Percentiles rank a stretch among this genome's conserved stretches.
phyloP scores from a whole-genome alignment of 1,140 invertebrate genomes.

The Acromyrmex heyeri region DNA sequence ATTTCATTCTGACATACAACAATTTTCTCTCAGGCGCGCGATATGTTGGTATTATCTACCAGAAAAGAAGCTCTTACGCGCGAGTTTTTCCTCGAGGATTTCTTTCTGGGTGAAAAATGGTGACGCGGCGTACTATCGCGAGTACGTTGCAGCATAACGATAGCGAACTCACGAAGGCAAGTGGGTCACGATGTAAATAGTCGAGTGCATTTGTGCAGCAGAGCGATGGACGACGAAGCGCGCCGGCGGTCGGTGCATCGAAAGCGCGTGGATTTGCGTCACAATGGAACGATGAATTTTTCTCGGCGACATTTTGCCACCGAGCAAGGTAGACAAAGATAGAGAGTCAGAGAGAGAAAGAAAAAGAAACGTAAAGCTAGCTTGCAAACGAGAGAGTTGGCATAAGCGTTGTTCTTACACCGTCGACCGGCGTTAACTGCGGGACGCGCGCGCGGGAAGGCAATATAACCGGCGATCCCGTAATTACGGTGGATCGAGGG shows the following conservation, averaged over 20 bases:
- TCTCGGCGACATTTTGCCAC: slow-evolving; percentile 56
- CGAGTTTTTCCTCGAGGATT: slow-evolving; percentile 48
- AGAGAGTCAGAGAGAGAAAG: neutral
- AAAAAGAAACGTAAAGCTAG: neutral
- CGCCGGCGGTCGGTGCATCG: slow-evolving; percentile 75
- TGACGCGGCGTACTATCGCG: slow-evolving; percentile 45
- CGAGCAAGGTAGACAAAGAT: neutral
- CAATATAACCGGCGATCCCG: slow-evolving; percentile 67
- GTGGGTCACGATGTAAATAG: slow-evolving; percentile 66
- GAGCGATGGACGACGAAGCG: slow-evolving; percentile 57
- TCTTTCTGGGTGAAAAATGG: slow-evolving; percentile 47
- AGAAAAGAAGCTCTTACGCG: slow-evolving; percentile 46
- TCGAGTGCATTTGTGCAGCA: slow-evolving; percentile 56
- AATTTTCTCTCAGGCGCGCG: slow-evolving; percentile 13
- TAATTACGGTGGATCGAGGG: slow-evolving; percentile 71
- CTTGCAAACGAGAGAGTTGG: neutral
- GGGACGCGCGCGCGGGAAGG: slow-evolving; percentile 18
- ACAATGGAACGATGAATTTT: slow-evolving; percentile 77
- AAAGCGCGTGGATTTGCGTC: slow-evolving; percentile 58
- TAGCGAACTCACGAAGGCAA: slow-evolving; percentile 51
- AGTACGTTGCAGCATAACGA: slow-evolving; percentile 53
- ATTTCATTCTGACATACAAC: neutral
- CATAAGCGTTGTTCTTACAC: slow-evolving; percentile 37
- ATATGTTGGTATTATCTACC: slow-evolving; percentile 25
- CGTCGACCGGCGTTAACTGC: slow-evolving; percentile 34